These are phyloP conservation scores for Chymomyza costata DNA, from an alignment of 1,140 invertebrate genomes.

Conservation along the genomic window DNA sequence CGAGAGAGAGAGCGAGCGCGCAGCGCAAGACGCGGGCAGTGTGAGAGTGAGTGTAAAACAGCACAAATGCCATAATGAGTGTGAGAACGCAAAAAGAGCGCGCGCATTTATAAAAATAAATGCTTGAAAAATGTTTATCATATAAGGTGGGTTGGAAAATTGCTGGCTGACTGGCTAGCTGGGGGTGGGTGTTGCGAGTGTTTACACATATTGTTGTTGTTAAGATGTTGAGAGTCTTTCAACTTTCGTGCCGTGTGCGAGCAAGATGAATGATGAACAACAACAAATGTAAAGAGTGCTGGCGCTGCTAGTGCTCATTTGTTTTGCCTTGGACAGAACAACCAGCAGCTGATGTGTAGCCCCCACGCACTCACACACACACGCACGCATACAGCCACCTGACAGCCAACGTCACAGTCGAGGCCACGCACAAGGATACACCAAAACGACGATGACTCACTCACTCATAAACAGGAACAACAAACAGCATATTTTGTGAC, in stretches of 20 bases:
- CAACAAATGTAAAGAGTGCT: conserved; percentile 9
- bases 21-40: conserved; percentile 2
- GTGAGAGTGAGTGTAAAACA: conserved; percentile 14
- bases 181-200: conserved; percentile 1
- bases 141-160: conserved; percentile 8
- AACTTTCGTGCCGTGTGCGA: too few species aligned
- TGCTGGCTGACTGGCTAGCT: neutral
- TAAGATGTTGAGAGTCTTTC: too few species aligned
- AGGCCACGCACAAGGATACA: conserved; percentile 65
- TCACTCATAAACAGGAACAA: conserved; percentile 53
- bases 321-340: too few species aligned
- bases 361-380: conserved; percentile 44
- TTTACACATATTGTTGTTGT: too few species aligned
- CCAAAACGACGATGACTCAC: conserved; percentile 36
- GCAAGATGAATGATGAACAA: conserved; percentile 16
- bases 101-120: conserved; percentile 57
- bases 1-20: conserved; percentile 12
- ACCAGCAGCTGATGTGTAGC: conserved; percentile 58
- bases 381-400: conserved; percentile 15
- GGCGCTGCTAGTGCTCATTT: too few species aligned
- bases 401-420: conserved; percentile 30
- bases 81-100: conserved; percentile 10
- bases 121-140: conserved; percentile 36
- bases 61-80: conserved; percentile 5
- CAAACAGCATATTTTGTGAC: conserved; percentile 28